Conservation (phyloP, 2,888 invertebrate genomes). For the Pardosa pseudoannulata region DNA sequence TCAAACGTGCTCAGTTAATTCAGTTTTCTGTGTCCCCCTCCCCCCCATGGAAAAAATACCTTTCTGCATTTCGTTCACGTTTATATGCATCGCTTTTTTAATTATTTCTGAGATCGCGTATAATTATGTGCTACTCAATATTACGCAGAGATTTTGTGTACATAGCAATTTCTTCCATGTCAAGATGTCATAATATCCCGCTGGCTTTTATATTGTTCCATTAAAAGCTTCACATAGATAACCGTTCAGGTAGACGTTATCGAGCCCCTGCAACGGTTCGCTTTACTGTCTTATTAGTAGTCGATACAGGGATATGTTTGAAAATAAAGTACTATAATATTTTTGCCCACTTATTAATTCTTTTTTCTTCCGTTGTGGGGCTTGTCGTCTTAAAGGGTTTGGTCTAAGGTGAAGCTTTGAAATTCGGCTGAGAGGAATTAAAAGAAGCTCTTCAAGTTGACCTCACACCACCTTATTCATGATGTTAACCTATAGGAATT, state of each 20-base stretch:
- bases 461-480: too few species aligned
- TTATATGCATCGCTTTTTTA: slow-evolving; percentile 60
- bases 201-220: slow-evolving; percentile 15
- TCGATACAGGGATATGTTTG: neutral
- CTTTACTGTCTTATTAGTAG: neutral
- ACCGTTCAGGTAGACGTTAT: neutral
- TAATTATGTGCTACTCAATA: slow-evolving; percentile 67
- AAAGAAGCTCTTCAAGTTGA: too few species aligned
- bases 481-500: too few species aligned
- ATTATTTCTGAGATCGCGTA: slow-evolving; percentile 53
- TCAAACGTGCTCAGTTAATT: slow-evolving; percentile 54
- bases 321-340: neutral
- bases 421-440: too few species aligned
- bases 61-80: slow-evolving; percentile 65
- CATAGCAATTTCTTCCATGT: slow-evolving; percentile 23
- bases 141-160: slow-evolving; percentile 36
- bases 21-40: slow-evolving; percentile 23
- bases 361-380: neutral
- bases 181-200: slow-evolving; percentile 19
- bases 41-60: slow-evolving; percentile 6
- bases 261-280: neutral
- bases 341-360: neutral
- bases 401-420: too few species aligned
- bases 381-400: too few species aligned
- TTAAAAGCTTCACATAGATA: slow-evolving; percentile 9